These are phyloP conservation scores for Schizopygopsis malacanthus DNA, from an alignment of 2,797 vertebrate species.

Conservation along the genomic window DNA sequence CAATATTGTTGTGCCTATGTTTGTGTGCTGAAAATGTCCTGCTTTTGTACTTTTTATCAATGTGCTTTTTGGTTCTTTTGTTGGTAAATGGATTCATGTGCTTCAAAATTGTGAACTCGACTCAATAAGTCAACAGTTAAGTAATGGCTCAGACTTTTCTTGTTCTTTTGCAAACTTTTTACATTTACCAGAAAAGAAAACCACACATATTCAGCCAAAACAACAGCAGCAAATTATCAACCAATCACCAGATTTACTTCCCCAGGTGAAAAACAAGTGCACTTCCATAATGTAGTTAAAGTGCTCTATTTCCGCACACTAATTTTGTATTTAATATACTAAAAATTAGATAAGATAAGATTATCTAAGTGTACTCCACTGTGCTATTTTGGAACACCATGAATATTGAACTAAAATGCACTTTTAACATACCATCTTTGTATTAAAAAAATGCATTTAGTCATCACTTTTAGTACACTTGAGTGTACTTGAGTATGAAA, in stretches of 20 bases:
- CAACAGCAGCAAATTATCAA: neutral
- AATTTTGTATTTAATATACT: too few species aligned
- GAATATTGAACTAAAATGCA: too few species aligned
- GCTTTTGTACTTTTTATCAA: conserved; percentile 4
- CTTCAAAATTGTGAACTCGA: neutral
- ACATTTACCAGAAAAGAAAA: neutral
- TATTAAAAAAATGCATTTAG: too few species aligned
- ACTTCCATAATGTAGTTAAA: too few species aligned
- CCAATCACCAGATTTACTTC: neutral
- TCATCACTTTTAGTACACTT: too few species aligned
- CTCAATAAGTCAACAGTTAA: neutral
- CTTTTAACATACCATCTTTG: too few species aligned
- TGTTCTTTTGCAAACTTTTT: neutral
- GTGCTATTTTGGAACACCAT: too few species aligned
- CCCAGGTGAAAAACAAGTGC: too few species aligned
- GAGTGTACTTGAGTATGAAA: too few species aligned
- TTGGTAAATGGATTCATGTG: neutral
- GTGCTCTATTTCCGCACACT: too few species aligned
- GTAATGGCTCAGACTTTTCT: neutral
- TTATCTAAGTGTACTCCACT: too few species aligned
- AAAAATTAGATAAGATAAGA: too few species aligned
- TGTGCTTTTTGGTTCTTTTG: conserved; percentile 23
- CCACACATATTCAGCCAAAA: neutral
- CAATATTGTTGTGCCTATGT: neutral
- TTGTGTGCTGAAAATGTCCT: neutral